A percentile compares a stretch with the other conserved stretches of the same genome.
Evolutionary conservation across 2,113 vertebrate species (phyloP).

Genomic region (Tragelaphus buxtoni): DNA sequence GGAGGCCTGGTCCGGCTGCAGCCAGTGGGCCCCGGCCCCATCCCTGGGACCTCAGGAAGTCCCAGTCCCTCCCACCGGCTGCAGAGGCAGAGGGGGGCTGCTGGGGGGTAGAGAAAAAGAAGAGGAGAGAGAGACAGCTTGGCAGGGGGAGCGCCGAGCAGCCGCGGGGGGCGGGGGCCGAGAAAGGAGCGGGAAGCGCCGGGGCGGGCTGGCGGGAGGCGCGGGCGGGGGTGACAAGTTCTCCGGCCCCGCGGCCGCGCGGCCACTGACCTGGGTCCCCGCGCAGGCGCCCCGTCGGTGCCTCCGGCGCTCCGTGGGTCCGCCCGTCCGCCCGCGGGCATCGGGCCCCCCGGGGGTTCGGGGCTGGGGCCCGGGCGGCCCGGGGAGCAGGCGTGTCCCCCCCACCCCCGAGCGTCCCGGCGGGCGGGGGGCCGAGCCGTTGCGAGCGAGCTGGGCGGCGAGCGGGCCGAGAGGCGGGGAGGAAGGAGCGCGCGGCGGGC

Average conservation of each 20-base stretch:
- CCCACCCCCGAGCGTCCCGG: background rate
- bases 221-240: conserved; percentile 57
- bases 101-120: background rate
- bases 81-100: conserved; percentile 64
- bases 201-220: conserved; percentile 53
- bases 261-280: conserved; percentile 71
- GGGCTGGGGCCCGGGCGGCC: background rate
- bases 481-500: conserved; percentile 51
- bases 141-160: conserved; percentile 69
- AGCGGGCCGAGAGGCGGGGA: conserved; percentile 56
- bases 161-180: conserved; percentile 68
- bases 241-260: conserved; percentile 6
- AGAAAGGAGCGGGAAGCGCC: conserved; percentile 66
- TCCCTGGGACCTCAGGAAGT: conserved; percentile 76
- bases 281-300: conserved; percentile 52
- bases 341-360: conserved; percentile 20
- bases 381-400: background rate
- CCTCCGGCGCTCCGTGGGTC: conserved; percentile 52
- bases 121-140: conserved; percentile 71
- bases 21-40: conserved; percentile 70
- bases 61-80: conserved; percentile 73
- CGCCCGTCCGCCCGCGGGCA: conserved; percentile 42
- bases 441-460: background rate
- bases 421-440: background rate
- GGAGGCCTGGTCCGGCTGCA: conserved; percentile 61